Percentiles rank a stretch among this genome's conserved stretches.
phyloP scores from a whole-genome alignment of 2,113 vertebrate species.

The Gymnogyps californianus region DNA sequence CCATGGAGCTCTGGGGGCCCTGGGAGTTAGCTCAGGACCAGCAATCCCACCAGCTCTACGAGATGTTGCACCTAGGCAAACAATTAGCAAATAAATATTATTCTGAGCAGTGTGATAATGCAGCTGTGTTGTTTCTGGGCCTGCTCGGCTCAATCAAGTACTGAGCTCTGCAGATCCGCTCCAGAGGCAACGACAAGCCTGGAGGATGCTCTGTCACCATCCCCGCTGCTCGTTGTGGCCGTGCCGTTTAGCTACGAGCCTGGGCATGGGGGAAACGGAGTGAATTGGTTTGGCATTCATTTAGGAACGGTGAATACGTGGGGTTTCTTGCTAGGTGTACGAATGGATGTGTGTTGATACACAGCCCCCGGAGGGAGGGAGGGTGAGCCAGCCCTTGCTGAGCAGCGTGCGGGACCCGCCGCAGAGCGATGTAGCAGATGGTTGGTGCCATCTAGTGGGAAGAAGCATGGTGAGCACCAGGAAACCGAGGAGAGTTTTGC shows the following conservation, averaged over 20 bases:
- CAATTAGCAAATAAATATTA: background rate
- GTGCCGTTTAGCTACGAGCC: rapidly evolving
- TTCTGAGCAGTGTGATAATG: background rate
- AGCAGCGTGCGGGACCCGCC: rapidly evolving
- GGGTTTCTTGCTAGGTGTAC: background rate
- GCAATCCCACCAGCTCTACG: background rate
- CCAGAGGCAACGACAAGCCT: rapidly evolving
- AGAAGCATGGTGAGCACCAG: background rate
- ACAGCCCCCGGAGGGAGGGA: background rate
- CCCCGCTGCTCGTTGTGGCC: rapidly evolving
- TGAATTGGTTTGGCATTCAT: background rate
- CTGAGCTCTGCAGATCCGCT: background rate
- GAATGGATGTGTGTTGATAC: background rate
- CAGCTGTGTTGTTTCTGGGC: background rate
- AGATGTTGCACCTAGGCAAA: background rate
- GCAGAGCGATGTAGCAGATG: background rate
- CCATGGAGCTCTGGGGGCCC: background rate
- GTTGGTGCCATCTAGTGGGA: constrained; percentile 59
- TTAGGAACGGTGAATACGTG: background rate
- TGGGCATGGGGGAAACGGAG: rapidly evolving
- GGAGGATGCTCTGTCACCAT: no score
- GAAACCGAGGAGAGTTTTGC: rapidly evolving
- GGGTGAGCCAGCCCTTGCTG: rapidly evolving
- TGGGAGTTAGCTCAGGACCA: background rate
- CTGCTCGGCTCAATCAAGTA: background rate